These are phyloP conservation scores for Calliphora vomitoria DNA, from an alignment of 2,888 invertebrate species.

Conservation along the genomic window DNA sequence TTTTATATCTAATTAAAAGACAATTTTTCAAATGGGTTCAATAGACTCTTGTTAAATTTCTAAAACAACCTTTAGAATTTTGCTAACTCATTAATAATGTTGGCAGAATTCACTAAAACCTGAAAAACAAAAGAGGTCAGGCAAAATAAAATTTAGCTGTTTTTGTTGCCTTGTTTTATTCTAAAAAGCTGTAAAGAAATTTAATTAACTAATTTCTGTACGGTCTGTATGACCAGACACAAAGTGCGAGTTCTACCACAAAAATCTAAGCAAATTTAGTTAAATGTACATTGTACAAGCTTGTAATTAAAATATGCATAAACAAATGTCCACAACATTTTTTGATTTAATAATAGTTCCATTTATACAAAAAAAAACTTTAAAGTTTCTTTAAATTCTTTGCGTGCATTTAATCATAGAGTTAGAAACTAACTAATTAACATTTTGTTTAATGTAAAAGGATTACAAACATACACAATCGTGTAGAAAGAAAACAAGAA, in stretches of 20 bases:
- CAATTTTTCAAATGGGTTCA: background rate
- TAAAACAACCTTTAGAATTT: background rate
- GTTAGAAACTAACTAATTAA: slow-evolving; percentile 66
- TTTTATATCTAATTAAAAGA: background rate
- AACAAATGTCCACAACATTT: background rate
- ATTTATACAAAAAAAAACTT: background rate
- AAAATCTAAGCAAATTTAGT: slow-evolving; percentile 17
- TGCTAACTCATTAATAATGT: background rate
- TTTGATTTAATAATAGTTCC: slow-evolving; percentile 43
- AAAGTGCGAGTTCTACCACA: slow-evolving; percentile 20
- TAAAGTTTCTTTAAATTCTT: slow-evolving; percentile 40
- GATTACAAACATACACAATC: background rate
- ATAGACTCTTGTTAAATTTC: background rate
- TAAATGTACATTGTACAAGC: background rate
- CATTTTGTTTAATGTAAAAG: slow-evolving; percentile 55
- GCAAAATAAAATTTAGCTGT: background rate
- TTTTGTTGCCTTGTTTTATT: background rate
- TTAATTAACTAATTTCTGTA: slow-evolving; percentile 24
- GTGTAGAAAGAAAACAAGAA: slow-evolving; percentile 8
- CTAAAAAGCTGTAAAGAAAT: background rate
- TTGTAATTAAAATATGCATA: slow-evolving; percentile 11
- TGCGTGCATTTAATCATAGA: slow-evolving; percentile 57
- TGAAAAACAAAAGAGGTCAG: background rate
- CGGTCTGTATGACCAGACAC: slow-evolving; percentile 55
- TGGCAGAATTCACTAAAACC: background rate